A percentile compares a stretch with the other conserved stretches of the same genome.
These are phyloP conservation scores for Celastrina argiolus DNA, from an alignment of 2,888 invertebrate species.

Conservation along the genomic window DNA sequence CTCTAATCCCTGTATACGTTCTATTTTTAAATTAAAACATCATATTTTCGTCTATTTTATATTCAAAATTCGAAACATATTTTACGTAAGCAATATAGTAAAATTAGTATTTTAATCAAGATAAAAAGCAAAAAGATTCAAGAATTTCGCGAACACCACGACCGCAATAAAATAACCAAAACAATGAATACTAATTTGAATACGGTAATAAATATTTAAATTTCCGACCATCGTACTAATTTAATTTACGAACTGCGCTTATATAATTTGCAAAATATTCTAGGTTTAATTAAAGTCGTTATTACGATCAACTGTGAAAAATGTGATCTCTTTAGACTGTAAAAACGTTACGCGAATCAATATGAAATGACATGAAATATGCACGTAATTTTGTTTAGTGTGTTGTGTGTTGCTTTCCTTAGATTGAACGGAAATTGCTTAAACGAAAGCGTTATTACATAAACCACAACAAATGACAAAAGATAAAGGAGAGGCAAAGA, in stretches of 20 bases:
- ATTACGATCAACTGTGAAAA: conserved; percentile 1
- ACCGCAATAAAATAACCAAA: conserved; percentile 17
- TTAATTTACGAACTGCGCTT: conserved; percentile 18
- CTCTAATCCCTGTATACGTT: no score
- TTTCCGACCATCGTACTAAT: conserved; percentile 18
- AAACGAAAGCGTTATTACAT: conserved; percentile 38
- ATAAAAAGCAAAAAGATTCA: not conserved
- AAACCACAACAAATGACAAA: conserved; percentile 42
- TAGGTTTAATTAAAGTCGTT: conserved; percentile 15
- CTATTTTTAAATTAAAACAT: no score
- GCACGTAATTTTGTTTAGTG: no score
- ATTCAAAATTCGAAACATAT: no score
- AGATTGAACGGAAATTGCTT: not conserved
- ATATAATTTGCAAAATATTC: conserved; percentile 1
- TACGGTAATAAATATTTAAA: conserved; percentile 22
- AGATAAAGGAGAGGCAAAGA: conserved; percentile 45
- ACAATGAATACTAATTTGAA: conserved; percentile 21
- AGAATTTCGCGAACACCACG: conserved; percentile 6
- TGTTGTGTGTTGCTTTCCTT: no score
- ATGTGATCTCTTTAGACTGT: not conserved
- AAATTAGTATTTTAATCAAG: not conserved
- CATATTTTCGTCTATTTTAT: no score
- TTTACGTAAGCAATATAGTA: not conserved
- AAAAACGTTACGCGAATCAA: not conserved
- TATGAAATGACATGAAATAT: not conserved